Percentiles rank a stretch among this genome's conserved stretches.
Conservation (phyloP, 2,797 vertebrate species). For the Helarctos malayanus region DNA sequence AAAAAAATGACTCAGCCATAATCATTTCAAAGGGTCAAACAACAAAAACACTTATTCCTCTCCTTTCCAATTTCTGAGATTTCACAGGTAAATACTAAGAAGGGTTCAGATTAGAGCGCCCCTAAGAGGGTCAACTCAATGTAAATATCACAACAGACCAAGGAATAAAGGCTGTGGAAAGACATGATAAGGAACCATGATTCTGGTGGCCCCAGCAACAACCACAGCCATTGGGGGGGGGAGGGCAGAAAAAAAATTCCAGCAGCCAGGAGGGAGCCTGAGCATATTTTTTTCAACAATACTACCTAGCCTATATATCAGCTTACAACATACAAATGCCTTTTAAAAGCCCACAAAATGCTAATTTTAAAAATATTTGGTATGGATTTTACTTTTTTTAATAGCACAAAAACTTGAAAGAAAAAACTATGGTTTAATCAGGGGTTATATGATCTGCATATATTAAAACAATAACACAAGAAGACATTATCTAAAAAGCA, state of each 20-base stretch:
- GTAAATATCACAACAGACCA: neutral
- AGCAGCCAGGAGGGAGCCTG: neutral
- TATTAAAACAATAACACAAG: slow-evolving; percentile 9
- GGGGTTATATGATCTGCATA: neutral
- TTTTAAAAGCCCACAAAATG: neutral
- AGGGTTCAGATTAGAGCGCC: neutral
- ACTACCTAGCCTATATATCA: neutral
- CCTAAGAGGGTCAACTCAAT: neutral
- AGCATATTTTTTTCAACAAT: neutral
- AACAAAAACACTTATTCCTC: neutral
- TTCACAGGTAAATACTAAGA: slow-evolving; percentile 51
- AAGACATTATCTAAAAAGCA: neutral
- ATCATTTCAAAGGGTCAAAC: slow-evolving; percentile 44
- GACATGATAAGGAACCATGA: neutral
- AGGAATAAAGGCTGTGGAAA: neutral
- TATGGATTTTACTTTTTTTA: neutral
- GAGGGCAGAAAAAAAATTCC: neutral
- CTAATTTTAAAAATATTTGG: slow-evolving; percentile 62
- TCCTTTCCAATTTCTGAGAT: slow-evolving; percentile 24
- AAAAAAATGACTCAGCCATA: slow-evolving; percentile 18
- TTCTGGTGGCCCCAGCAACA: neutral
- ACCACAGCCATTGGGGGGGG: rapidly evolving
- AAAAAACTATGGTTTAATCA: slow-evolving; percentile 16
- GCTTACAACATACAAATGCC: neutral
- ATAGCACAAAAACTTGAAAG: slow-evolving; percentile 42